Evolutionary conservation across 2,888 invertebrate genomes (phyloP), one percentile per base, ranked within the genome.

Genomic region (Prostheceraeus crozeri): DNA sequence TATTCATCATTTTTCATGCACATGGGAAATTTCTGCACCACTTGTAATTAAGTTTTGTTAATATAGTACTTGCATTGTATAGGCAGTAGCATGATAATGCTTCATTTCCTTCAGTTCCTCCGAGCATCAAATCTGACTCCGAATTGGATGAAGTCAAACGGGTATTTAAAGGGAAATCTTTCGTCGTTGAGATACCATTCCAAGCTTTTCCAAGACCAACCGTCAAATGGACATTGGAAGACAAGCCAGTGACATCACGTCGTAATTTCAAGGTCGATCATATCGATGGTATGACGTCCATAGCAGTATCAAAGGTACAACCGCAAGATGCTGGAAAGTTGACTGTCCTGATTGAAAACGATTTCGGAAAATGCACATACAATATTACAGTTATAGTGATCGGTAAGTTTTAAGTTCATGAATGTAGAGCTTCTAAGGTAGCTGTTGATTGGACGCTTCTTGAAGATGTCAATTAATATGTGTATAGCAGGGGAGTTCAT

Each of bases 341-440:
- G 64, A 64, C 52, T 6, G 63, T 68, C 67, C 68, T 67, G 6
- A 61, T 75, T 45, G 70, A 72, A 60, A 75, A 75, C 63, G 65
- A 64, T 25, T 68, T 67, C 54, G 74, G 72, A 46, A 69, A 69
- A 48, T 67, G 68, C 33, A 69, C 68, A 3, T 65, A 71, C 55
- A 71, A 68, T 35, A 69, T 72, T 62, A 73, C 68, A 25, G 64
- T 73, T 45, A 69, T 67, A 62, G 73, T 74, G 10, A 67, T 72
- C 84, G 84, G 77, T 83, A 82, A 68, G 81, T 87, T n/a, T n/a
- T n/a, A n/a, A n/a, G n/a, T n/a, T n/a, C n/a, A n/a, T n/a, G n/a
- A n/a, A n/a, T n/a, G n/a, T n/a, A n/a, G n/a, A n/a, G n/a, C n/a
- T n/a, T n/a, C n/a, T n/a, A n/a, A n/a, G n/a, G n/a, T n/a, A n/a